phyloP scores from a whole-genome alignment of 1,140 invertebrate species.

The Drosophila murphyi region DNA sequence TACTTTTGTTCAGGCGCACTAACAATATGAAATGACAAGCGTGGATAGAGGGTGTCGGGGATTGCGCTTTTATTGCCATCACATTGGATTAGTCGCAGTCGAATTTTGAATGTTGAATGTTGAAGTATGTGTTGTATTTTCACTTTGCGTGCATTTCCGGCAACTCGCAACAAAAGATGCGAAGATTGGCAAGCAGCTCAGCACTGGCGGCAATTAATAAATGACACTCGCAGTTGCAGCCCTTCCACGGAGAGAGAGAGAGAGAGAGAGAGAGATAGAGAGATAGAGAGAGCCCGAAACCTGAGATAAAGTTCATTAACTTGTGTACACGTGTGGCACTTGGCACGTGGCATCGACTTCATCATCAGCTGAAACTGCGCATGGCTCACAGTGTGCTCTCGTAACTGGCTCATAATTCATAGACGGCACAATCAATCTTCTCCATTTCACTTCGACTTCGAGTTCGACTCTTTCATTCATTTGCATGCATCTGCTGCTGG shows the following conservation, averaged over 20 bases:
- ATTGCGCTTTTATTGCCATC: background rate
- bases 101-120: conserved; percentile 21
- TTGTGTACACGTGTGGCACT: conserved; percentile 25
- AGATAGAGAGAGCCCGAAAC: too few relatives aligned
- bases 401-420: conserved; percentile 39
- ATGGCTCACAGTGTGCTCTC: conserved; percentile 7
- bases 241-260: background rate
- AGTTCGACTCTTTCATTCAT: conserved; percentile 12
- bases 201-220: conserved; percentile 32
- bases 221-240: conserved; percentile 23
- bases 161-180: background rate
- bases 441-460: conserved; percentile 22
- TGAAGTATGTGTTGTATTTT: conserved; percentile 47
- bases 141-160: background rate
- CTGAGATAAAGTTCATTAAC: conserved; percentile 30
- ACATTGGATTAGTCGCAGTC: background rate
- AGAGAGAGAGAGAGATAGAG: too few relatives aligned
- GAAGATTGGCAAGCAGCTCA: conserved; percentile 3
- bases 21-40: conserved; percentile 9
- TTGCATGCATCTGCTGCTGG: conserved; percentile 33
- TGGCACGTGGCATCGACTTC: conserved; percentile 15
- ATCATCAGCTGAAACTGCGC: conserved; percentile 5
- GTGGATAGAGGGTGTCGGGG: background rate
- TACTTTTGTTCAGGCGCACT: background rate
- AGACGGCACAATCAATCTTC: conserved; percentile 39